Evolutionary conservation across 2,113 vertebrate genomes (phyloP), one percentile per base, ranked within the genome.

Genomic region (Formicarius rufipectus): DNA sequence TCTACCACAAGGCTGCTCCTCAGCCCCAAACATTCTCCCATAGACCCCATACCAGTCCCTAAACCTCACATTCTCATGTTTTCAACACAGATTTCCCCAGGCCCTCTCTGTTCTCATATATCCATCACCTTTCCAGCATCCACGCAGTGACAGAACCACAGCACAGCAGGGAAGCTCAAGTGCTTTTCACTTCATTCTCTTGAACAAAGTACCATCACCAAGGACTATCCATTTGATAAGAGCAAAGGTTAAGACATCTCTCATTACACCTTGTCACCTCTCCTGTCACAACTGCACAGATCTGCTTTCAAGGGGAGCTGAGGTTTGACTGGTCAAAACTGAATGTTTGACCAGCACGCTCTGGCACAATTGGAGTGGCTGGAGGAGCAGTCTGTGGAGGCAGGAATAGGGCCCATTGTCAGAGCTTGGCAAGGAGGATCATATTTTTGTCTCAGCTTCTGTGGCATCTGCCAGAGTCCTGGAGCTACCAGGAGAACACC

Each of bases 51-150:
- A n/a, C 8, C 28, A 1, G 35, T 19, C 33, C 56, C 63, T n/a
- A 62, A 20, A 28, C 18, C 1, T 2, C 40, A 23, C 12, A 24
- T 30, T 39, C 23, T 8, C n/a, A 30, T 33, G 7, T 85, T 71
- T 58, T 30, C 40, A 49, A 39, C 4, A 8, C 0, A 3, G 14
- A 17, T 4, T 4, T 33, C 56, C 14, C 21, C 9, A 7, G 4
- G 25, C 12, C 7, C 16, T n/a, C 49, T 2, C 14, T 4, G 4
- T 45, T 78, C 63, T 50, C 28, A 0, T 4, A 8, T 45, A 64
- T 60, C 45, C 60, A 77, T n/a, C 53, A 7, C 59, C 28, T 53
- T 35, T 30, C 47, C 53, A 87, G 56, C 52, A 47, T 4, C 45
- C 31, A 20, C 25, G 73, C 25, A 77, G 59, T 14, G 27, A n/a